These are phyloP conservation scores for Salpingus planirostris DNA, from an alignment of 2,888 invertebrate species.

Conservation along the genomic window DNA sequence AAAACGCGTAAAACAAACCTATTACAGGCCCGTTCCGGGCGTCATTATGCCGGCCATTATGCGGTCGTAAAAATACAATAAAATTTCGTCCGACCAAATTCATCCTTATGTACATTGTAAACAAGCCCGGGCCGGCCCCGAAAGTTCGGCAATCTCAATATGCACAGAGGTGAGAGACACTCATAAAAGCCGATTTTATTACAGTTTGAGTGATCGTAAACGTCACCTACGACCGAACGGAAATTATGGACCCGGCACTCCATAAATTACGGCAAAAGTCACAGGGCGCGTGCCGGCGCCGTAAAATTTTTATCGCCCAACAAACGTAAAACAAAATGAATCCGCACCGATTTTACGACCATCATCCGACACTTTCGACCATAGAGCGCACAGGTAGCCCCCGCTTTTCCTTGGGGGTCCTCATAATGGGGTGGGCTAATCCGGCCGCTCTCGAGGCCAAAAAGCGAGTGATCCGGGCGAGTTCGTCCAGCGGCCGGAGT, in stretches of 20 bases:
- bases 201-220: conserved; percentile 52
- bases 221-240: conserved; percentile 42
- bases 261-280: conserved; percentile 26
- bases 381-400: too few relatives aligned
- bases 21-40: conserved; percentile 16
- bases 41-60: conserved; percentile 38
- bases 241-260: conserved; percentile 33
- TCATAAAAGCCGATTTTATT: conserved; percentile 50
- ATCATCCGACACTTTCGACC: too few relatives aligned
- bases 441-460: too few relatives aligned
- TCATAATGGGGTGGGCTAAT: too few relatives aligned
- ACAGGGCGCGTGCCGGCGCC: conserved; percentile 28
- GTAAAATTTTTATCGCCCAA: conserved; percentile 31
- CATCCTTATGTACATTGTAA: conserved; percentile 25
- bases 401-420: too few relatives aligned
- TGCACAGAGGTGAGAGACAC: conserved; percentile 35
- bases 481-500: conserved; percentile 42
- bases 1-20: conserved; percentile 23
- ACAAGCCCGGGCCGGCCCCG: too few relatives aligned
- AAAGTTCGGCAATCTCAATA: too few relatives aligned
- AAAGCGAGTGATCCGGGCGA: conserved; percentile 42
- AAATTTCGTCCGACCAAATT: conserved; percentile 31
- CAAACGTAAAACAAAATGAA: conserved; percentile 21
- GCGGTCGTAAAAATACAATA: conserved; percentile 40
- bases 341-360: too few relatives aligned